Conservation (phyloP, 2,113 vertebrate species). For the Epinephelus lanceolatus region DNA sequence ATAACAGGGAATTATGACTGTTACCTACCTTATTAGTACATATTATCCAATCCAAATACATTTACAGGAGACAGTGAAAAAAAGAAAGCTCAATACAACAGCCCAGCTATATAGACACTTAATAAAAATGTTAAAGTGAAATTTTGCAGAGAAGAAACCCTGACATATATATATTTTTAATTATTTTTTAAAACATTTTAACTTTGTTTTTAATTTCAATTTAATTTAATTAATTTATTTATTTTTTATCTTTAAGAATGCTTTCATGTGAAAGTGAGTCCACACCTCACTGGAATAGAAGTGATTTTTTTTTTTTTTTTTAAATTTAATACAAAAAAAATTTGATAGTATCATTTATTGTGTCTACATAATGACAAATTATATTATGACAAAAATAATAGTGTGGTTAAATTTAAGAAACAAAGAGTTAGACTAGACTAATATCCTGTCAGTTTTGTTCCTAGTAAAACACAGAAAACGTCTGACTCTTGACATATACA, state of each 20-base stretch:
- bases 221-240: too few species aligned
- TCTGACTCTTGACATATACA: neutral
- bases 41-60: neutral
- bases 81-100: neutral
- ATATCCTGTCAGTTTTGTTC: neutral
- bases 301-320: neutral
- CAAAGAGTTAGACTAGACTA: neutral
- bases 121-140: neutral
- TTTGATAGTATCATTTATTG: neutral
- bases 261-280: too few species aligned
- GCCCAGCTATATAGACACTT: neutral
- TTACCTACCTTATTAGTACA: neutral
- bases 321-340: neutral
- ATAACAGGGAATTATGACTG: neutral
- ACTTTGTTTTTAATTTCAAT: too few species aligned
- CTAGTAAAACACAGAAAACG: neutral
- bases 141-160: neutral
- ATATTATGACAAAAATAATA: neutral
- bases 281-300: neutral
- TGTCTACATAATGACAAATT: neutral
- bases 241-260: too few species aligned
- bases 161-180: neutral
- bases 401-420: neutral
- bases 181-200: too few species aligned
- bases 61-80: neutral